Evolutionary conservation across 2,888 invertebrate genomes (phyloP).

Genomic region (Euphydryas editha): DNA sequence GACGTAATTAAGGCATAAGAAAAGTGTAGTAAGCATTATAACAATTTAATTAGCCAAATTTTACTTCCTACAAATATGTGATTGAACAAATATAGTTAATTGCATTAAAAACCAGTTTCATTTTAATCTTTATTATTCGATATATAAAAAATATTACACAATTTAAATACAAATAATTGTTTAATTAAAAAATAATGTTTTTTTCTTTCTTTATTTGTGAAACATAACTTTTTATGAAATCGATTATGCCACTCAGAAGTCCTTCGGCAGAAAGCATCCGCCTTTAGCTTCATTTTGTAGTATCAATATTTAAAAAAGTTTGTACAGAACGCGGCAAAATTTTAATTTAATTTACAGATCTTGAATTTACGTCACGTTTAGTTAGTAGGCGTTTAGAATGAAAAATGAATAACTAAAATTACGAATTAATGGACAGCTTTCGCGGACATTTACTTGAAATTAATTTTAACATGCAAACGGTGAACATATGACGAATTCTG

Average conservation of each 20-base stretch:
- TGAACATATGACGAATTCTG: too few relatives aligned
- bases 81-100: too few relatives aligned
- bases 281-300: not conserved
- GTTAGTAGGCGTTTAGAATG: too few relatives aligned
- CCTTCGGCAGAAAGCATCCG: not conserved
- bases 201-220: not conserved
- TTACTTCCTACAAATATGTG: not conserved
- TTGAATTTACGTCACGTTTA: too few relatives aligned
- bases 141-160: not conserved
- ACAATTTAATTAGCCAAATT: not conserved
- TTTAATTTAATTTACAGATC: not conserved
- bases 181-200: not conserved
- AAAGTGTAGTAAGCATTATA: not conserved
- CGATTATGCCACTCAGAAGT: not conserved
- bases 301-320: not conserved
- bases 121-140: not conserved
- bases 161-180: not conserved
- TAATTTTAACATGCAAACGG: too few relatives aligned
- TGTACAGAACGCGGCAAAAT: not conserved
- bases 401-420: too few relatives aligned
- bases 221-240: not conserved
- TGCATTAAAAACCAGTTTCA: not conserved
- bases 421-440: too few relatives aligned
- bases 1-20: conserved; percentile 1
- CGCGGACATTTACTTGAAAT: too few relatives aligned